A percentile compares a stretch with the other conserved stretches of the same genome.
Evolutionary conservation across 2,797 vertebrate genomes (phyloP).

Genomic region (Urosaurus nigricauda): DNA sequence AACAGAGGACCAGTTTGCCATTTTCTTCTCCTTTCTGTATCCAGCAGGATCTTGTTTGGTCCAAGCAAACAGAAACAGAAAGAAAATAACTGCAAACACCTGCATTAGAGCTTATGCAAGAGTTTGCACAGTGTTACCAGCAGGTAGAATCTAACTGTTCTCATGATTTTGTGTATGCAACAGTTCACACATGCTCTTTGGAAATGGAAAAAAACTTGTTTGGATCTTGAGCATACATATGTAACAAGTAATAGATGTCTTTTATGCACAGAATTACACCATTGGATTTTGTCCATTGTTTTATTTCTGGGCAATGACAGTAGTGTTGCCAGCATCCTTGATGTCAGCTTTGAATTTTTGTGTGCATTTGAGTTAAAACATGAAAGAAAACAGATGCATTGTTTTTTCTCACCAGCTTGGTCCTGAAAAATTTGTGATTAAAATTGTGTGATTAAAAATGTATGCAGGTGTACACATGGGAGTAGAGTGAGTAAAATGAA

Average conservation of each 20-base stretch:
- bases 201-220: not conserved
- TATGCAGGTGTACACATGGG: not conserved
- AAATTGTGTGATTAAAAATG: constrained; percentile 19
- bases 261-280: not conserved
- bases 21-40: not conserved
- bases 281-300: not conserved
- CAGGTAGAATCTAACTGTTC: not conserved
- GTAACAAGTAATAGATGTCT: not conserved
- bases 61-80: not conserved
- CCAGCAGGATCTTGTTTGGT: not conserved
- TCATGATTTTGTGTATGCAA: not conserved
- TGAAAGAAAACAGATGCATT: constrained; percentile 1
- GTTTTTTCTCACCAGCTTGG: not conserved
- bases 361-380: constrained; percentile 20
- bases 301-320: not conserved
- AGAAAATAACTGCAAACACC: not conserved
- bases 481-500: not conserved
- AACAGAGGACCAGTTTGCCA: not conserved
- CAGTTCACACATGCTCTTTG: not conserved
- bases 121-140: not conserved
- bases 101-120: not conserved
- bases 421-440: constrained; percentile 17
- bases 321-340: not conserved
- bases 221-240: not conserved
- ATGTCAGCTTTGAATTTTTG: constrained; percentile 18